phyloP scores from a whole-genome alignment of 2,888 invertebrate species.

The Oligia fasciuncula region DNA sequence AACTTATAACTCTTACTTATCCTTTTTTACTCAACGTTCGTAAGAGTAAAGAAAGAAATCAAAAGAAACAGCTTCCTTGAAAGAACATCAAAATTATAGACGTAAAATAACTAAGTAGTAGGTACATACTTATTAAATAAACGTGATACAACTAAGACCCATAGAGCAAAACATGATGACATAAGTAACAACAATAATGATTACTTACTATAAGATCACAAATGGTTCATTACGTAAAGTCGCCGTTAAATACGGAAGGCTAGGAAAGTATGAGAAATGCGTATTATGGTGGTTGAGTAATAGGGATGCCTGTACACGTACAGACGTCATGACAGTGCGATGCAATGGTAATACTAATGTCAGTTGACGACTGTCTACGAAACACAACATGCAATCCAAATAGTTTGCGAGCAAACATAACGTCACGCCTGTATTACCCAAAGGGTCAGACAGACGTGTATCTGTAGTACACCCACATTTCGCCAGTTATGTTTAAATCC shows the following conservation, averaged over 20 bases:
- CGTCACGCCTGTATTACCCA: background rate
- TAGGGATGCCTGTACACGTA: slow-evolving; percentile 27
- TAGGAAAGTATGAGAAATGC: slow-evolving; percentile 65
- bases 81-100: background rate
- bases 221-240: slow-evolving; percentile 65
- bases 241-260: slow-evolving; percentile 65
- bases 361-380: background rate
- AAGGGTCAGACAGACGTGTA: background rate
- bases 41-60: background rate
- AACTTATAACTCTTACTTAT: no score
- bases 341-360: slow-evolving; percentile 38
- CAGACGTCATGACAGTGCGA: slow-evolving; percentile 22
- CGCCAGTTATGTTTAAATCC: no score
- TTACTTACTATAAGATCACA: slow-evolving; percentile 41
- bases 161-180: slow-evolving; percentile 8
- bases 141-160: background rate
- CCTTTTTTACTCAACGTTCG: background rate
- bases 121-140: no score
- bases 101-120: background rate
- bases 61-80: background rate
- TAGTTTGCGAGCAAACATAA: background rate
- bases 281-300: slow-evolving; percentile 63
- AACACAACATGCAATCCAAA: background rate
- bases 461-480: no score
- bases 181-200: slow-evolving; percentile 20